Evolutionary conservation across 2,888 invertebrate genomes (phyloP).

Genomic region (Tipula helvola): DNA sequence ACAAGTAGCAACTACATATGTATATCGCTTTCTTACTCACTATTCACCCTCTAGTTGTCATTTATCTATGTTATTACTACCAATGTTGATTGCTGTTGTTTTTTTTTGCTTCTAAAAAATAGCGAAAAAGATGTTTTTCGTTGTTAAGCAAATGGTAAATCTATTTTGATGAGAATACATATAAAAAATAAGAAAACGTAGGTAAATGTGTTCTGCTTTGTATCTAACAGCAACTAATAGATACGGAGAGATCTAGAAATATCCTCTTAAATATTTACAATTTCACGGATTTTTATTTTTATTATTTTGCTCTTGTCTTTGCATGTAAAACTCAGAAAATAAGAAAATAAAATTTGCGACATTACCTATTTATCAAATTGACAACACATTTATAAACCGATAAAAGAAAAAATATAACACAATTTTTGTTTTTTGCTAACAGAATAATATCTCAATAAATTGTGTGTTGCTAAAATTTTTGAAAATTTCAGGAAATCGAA

Average conservation of each 20-base stretch:
- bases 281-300: not conserved
- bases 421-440: not conserved
- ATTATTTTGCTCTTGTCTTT: not conserved
- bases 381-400: not conserved
- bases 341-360: not conserved
- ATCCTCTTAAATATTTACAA: not conserved
- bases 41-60: not conserved
- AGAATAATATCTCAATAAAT: not conserved
- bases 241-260: not conserved
- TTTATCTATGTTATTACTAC: not conserved
- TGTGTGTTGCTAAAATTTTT: slow-evolving; percentile 18
- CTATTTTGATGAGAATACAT: not conserved
- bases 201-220: not conserved
- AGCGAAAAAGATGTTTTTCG: not conserved
- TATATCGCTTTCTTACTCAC: not conserved
- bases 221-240: too few species aligned
- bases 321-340: not conserved
- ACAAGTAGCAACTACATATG: not conserved
- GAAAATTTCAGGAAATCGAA: slow-evolving; percentile 66
- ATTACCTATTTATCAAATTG: not conserved
- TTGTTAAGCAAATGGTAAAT: not conserved
- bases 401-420: not conserved
- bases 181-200: not conserved
- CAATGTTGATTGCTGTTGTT: not conserved
- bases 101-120: not conserved